Evolutionary conservation across 2,113 vertebrate genomes (phyloP), one percentile per base, ranked within the genome.

Genomic region (Reinhardtius hippoglossoides): DNA sequence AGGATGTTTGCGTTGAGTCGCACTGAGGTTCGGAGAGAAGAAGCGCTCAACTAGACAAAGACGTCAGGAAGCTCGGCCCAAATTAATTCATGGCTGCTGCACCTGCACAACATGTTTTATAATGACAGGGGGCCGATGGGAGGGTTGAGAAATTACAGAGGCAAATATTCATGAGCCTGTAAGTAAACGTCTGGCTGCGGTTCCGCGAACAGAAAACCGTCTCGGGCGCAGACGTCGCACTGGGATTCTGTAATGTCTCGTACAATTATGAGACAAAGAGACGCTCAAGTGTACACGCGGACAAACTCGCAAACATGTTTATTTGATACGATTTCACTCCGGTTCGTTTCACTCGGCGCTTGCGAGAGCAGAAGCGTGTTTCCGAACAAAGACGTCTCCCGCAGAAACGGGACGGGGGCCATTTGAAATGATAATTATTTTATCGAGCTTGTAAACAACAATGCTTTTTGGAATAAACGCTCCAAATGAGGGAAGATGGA

Each of bases 31-130:
- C 31, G n/a, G 3, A 66, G 3, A 66, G 56, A 63, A 46, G 6
- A 63, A 20, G 65, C 37, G 23, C 4, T 59, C 5, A 23, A 24
- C 56, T 23, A 61, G 58, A 77, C 35, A 48, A 69, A 35, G 3
- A 9, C 10, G 10, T n/a, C 0, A 6, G 35, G 35, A 66, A 1
- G 9, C 55, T 83, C 26, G 0, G 40, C 10, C 40, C 79, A 72
- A 70, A 73, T 84, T 71, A 88, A 78, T 70, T 7, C 83, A 80
- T 40, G 37, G 58, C 58, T 3, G 4, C 42, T 88, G 82, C 92
- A 93, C 92, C 91, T 76, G 94, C 88, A 91, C 92, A 55, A 65
- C 73, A 69, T 80, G 81, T 87, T 65, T 88, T 90, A 88, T 88
- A 89, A 84, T 59, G 21, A 13, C 1, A 63, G 16, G 52, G 37